These are phyloP conservation scores for Dynastes grantii DNA, from an alignment of 2,888 invertebrate species.

Conservation along the genomic window DNA sequence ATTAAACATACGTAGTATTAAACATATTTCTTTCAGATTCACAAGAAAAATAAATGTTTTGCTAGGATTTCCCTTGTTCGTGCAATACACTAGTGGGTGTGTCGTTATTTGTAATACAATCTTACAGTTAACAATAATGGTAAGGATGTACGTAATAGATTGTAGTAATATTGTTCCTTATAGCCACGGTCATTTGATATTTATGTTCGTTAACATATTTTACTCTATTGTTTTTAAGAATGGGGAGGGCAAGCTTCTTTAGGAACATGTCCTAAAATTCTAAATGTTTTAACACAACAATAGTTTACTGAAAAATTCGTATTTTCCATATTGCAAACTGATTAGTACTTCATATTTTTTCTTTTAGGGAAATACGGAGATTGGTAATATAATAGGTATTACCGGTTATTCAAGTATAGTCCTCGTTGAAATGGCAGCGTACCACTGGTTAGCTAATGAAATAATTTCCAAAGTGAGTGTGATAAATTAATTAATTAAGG, in stretches of 20 bases:
- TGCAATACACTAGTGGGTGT: constrained; percentile 21
- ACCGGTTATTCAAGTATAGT: neutral
- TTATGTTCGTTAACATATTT: no score
- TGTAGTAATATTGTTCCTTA: neutral
- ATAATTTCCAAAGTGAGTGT: constrained; percentile 5
- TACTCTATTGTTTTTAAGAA: no score
- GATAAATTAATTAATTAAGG: no score
- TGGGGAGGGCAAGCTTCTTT: no score
- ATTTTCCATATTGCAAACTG: no score
- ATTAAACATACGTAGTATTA: no score
- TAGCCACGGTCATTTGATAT: neutral
- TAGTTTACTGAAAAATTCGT: no score
- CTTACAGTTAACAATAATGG: neutral
- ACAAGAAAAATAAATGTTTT: neutral
- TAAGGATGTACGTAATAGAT: neutral
- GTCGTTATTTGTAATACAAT: constrained; percentile 16
- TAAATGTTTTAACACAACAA: no score
- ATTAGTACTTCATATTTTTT: no score
- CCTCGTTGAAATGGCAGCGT: constrained; percentile 15
- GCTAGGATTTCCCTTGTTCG: neutral
- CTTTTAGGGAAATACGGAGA: neutral
- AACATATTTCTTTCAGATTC: neutral
- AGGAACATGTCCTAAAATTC: no score
- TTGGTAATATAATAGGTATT: neutral
- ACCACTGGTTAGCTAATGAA: constrained; percentile 53